Evolutionary conservation across 2,113 vertebrate genomes (phyloP).

Genomic region (Takifugu bimaculatus): DNA sequence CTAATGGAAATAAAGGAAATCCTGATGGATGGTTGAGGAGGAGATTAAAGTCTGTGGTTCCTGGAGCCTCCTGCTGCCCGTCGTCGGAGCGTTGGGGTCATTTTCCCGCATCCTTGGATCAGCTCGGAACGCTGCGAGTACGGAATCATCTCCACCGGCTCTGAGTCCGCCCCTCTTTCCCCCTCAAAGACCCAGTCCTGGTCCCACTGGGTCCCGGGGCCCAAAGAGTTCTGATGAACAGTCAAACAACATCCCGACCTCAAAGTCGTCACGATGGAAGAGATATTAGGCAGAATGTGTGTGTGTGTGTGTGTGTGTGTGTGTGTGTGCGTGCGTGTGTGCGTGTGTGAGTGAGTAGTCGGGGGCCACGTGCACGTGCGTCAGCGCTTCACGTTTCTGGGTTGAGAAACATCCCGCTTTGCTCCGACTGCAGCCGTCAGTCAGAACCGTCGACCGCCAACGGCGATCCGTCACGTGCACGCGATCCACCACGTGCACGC

Average conservation of each 20-base stretch:
- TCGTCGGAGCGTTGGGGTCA: too few relatives aligned
- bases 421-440: background rate
- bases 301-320: too few relatives aligned
- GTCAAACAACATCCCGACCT: slow-evolving; percentile 61
- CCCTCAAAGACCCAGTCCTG: too few relatives aligned
- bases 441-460: background rate
- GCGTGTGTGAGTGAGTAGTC: slow-evolving; percentile 15
- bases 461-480: background rate
- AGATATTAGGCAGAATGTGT: too few relatives aligned
- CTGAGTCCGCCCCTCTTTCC: too few relatives aligned
- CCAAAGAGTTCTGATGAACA: slow-evolving; percentile 57
- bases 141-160: too few relatives aligned
- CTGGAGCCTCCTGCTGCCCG: too few relatives aligned
- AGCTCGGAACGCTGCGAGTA: too few relatives aligned
- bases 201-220: background rate
- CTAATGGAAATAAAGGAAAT: too few relatives aligned
- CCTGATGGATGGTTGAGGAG: too few relatives aligned
- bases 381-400: background rate
- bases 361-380: slow-evolving; percentile 18
- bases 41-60: too few relatives aligned
- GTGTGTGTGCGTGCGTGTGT: background rate
- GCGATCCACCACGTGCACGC: background rate
- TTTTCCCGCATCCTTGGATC: too few relatives aligned
- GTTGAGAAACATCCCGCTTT: background rate
- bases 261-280: slow-evolving; percentile 58